phyloP scores from a whole-genome alignment of 2,888 invertebrate species.

The Lasioglossum lativentre region DNA sequence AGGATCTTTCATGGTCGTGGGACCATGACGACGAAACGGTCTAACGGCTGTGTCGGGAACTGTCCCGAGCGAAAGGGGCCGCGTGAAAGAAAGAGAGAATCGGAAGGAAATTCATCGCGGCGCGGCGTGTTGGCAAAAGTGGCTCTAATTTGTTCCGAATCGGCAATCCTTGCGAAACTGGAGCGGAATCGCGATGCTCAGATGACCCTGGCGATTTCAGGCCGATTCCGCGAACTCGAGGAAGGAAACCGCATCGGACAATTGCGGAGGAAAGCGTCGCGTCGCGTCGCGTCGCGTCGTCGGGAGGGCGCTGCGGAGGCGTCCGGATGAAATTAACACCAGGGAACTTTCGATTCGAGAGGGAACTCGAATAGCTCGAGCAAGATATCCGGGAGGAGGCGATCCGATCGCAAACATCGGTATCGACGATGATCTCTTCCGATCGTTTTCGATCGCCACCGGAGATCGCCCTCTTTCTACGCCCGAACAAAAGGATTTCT shows the following conservation, averaged over 20 bases:
- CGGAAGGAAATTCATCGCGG: conserved; percentile 53
- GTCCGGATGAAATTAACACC: conserved; percentile 58
- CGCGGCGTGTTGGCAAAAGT: conserved; percentile 51
- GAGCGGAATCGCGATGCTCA: conserved; percentile 59
- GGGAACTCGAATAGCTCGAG: conserved; percentile 55
- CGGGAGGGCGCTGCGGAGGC: background rate
- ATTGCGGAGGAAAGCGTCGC: conserved; percentile 3
- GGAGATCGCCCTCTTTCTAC: background rate
- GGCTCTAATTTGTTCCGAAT: conserved; percentile 62
- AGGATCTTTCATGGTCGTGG: conserved; percentile 61
- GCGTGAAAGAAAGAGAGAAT: conserved; percentile 36
- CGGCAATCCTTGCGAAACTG: conserved; percentile 62
- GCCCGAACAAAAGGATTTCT: conserved; percentile 21
- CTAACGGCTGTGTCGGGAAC: conserved; percentile 53
- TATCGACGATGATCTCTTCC: conserved; percentile 20
- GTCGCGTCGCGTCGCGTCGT: background rate
- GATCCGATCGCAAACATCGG: conserved; percentile 26
- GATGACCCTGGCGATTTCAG: conserved; percentile 14
- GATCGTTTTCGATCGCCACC: conserved; percentile 25
- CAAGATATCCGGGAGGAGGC: conserved; percentile 28
- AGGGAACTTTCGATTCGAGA: conserved; percentile 62
- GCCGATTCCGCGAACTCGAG: conserved; percentile 5
- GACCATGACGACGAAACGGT: conserved; percentile 69
- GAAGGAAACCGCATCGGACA: conserved; percentile 24
- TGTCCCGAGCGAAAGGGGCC: conserved; percentile 32